Conservation (phyloP, 2,888 invertebrate species). For the Lasioglossum oenotherae region DNA sequence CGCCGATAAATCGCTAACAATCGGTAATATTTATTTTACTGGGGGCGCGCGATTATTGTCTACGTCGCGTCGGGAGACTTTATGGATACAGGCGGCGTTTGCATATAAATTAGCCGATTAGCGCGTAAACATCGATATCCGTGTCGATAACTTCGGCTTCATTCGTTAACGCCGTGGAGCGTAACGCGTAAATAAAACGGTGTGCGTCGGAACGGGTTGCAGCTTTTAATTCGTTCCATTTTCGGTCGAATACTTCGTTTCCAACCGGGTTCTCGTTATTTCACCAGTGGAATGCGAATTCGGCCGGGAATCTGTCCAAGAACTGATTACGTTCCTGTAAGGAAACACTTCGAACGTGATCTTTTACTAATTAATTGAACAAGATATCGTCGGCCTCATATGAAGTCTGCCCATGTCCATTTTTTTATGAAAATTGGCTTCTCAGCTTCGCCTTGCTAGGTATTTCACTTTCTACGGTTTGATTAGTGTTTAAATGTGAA, state of each 20-base stretch:
- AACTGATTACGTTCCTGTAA: not conserved
- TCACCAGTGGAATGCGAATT: not conserved
- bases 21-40: constrained; percentile 38
- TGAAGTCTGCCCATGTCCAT: no score
- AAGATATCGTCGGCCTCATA: no score
- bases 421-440: no score
- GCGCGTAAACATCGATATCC: constrained; percentile 26
- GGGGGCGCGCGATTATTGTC: constrained; percentile 39
- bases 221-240: constrained; percentile 27
- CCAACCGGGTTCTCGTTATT: not conserved
- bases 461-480: no score
- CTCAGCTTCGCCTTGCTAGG: no score
- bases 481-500: no score
- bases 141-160: constrained; percentile 33
- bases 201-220: not conserved
- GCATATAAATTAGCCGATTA: constrained; percentile 57
- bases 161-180: constrained; percentile 19
- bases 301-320: not conserved
- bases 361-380: no score
- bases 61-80: constrained; percentile 14
- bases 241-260: constrained; percentile 2
- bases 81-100: constrained; percentile 30
- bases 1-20: constrained; percentile 27
- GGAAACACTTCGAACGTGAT: not conserved
- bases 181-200: not conserved